These are phyloP conservation scores for Tryphoninae sp. DNA, from an alignment of 2,888 invertebrate genomes.

Conservation along the genomic window DNA sequence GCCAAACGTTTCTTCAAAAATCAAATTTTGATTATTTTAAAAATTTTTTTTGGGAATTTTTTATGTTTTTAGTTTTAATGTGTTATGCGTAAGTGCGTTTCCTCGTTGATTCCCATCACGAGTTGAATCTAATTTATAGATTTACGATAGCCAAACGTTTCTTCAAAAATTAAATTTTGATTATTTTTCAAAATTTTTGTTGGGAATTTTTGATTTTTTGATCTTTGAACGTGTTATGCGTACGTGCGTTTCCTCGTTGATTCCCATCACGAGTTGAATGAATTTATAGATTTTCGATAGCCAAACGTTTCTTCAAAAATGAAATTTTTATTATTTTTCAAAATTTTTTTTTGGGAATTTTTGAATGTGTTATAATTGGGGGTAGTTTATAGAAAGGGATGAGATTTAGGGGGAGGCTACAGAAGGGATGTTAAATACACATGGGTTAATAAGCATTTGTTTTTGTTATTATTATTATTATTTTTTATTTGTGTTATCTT, in stretches of 20 bases:
- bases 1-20: background rate
- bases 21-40: background rate
- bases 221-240: background rate
- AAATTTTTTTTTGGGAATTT: background rate
- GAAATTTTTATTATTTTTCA: background rate
- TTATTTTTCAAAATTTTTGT: background rate
- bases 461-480: slow-evolving; percentile 32
- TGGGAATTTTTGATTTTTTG: background rate
- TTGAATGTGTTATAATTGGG: slow-evolving; percentile 17
- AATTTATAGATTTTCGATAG: no score
- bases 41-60: background rate
- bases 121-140: background rate
- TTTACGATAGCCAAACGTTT: no score
- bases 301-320: background rate
- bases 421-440: slow-evolving; percentile 4
- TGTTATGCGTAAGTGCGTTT: slow-evolving; percentile 37
- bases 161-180: background rate
- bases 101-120: slow-evolving; percentile 14
- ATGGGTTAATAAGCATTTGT: slow-evolving; percentile 41
- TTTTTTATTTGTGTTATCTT: slow-evolving; percentile 43
- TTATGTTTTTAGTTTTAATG: background rate
- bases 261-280: slow-evolving; percentile 17
- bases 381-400: slow-evolving; percentile 1
- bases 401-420: background rate
- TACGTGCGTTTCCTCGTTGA: slow-evolving; percentile 45